Conservation (phyloP, 35 echinoderm and acorn worm genomes). For the Heliocidaris erythrogramma region DNA sequence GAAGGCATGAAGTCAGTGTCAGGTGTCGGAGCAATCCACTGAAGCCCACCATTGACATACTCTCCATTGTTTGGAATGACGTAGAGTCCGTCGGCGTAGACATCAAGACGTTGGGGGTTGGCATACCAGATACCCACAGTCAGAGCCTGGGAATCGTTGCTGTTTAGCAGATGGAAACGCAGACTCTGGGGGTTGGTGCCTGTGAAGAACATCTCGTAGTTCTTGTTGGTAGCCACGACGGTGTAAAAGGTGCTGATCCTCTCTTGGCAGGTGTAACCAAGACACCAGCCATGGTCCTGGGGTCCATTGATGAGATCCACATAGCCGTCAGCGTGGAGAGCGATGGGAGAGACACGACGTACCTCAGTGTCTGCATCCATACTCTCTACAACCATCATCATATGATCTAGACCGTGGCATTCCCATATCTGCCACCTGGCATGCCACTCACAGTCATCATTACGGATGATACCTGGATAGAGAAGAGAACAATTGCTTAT, state of each 20-base stretch:
- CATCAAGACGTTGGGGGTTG: constrained; percentile 90
- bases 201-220: constrained; percentile 90
- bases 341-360: constrained; percentile 83
- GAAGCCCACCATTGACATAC: constrained; percentile 66
- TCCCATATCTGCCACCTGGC: constrained; percentile 72
- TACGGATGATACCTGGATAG: constrained; percentile 77
- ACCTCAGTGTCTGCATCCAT: constrained; percentile 93
- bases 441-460: constrained; percentile 71
- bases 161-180: constrained; percentile 80
- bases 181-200: constrained; percentile 93
- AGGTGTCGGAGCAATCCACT: constrained; percentile 69
- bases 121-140: constrained; percentile 84
- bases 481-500: not conserved
- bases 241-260: constrained; percentile 94
- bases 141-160: constrained; percentile 58
- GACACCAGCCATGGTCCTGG: constrained; percentile 93
- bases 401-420: constrained; percentile 84
- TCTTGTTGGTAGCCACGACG: constrained; percentile 67
- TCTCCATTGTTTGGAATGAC: constrained; percentile 86
- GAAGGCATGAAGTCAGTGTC: constrained; percentile 72
- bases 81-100: constrained; percentile 85
- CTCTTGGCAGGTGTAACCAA: constrained; percentile 97
- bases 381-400: constrained; percentile 97
- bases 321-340: constrained; percentile 66
- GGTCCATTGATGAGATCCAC: constrained; percentile 97